Evolutionary conservation across 2,888 invertebrate genomes (phyloP), one percentile per base, ranked within the genome.

Genomic region (Marronus borbonicus): DNA sequence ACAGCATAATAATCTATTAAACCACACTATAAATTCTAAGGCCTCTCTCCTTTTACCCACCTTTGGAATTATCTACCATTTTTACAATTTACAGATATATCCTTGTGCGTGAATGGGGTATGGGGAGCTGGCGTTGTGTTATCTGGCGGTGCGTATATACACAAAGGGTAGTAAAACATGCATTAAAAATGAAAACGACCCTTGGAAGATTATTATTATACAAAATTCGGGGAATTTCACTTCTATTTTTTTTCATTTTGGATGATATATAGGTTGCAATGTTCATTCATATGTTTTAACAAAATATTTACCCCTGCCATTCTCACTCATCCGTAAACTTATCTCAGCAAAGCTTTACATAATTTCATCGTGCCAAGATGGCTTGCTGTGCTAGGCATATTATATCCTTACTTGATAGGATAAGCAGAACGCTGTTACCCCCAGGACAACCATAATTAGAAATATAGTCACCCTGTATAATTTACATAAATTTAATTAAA

Each of bases 401-500:
- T 44, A 68, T 68, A 68, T 49, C 49, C 24, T 49, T 17, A 52
- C 17, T 52, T 50, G 68, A 68, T 50, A 68, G 68, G 68, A 68
- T 68, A 50, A 49, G 20, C 49, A 60, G 49, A 20, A 68, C 20
- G 20, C 36, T 36, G 14, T 70, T 55, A 70, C 55, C 70, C 70
- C 17, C 58, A 36, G 20, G 52, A 31, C 70, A 55, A 58, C 17
- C 17, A 36, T 70, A 70, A 70, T 70, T 70, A 70, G 36, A 70
- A 52, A n/a, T 55, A 70, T 70, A 36, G 70, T 58, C 55, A 55
- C 39, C 70, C 70, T 70, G 70, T 70, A 70, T 70, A 70, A 70
- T 70, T 70, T 70, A 70, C 70, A 70, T 70, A 70, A 70, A 70
- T 70, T 70, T 70, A 70, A 70, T 70, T 70, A 70, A 70, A 70